These are phyloP conservation scores for Gallinago paraguaiae DNA, from an alignment of 2,113 vertebrate genomes.

Conservation along the genomic window DNA sequence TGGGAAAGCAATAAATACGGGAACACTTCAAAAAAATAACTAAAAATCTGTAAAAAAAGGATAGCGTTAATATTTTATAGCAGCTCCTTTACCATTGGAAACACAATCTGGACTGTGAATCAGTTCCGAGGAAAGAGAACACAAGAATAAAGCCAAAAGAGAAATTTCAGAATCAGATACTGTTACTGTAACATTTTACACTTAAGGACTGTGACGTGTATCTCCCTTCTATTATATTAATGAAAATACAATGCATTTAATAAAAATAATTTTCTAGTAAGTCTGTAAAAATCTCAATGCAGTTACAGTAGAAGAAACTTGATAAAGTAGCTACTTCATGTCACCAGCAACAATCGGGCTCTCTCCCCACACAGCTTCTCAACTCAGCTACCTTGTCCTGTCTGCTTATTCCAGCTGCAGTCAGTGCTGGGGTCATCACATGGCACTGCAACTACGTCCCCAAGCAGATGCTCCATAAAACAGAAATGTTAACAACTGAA, in stretches of 20 bases:
- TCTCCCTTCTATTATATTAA: not conserved
- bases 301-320: not conserved
- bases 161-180: not conserved
- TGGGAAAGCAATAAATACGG: not conserved
- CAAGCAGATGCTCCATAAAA: not conserved
- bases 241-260: not conserved
- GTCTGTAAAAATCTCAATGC: not conserved
- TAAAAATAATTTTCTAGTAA: not conserved
- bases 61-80: not conserved
- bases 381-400: fast-evolving
- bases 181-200: not conserved
- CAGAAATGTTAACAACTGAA: not conserved
- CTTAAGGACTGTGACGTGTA: not conserved
- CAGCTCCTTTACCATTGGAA: not conserved
- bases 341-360: not conserved
- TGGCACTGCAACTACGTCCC: not conserved
- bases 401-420: not conserved
- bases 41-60: not conserved
- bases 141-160: not conserved
- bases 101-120: not conserved
- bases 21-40: not conserved
- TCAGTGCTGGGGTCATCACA: not conserved
- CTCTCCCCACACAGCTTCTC: not conserved
- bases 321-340: not conserved
- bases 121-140: not conserved